These are phyloP conservation scores for Gobiocypris rarus DNA, from an alignment of 2,113 vertebrate species.

Conservation along the genomic window DNA sequence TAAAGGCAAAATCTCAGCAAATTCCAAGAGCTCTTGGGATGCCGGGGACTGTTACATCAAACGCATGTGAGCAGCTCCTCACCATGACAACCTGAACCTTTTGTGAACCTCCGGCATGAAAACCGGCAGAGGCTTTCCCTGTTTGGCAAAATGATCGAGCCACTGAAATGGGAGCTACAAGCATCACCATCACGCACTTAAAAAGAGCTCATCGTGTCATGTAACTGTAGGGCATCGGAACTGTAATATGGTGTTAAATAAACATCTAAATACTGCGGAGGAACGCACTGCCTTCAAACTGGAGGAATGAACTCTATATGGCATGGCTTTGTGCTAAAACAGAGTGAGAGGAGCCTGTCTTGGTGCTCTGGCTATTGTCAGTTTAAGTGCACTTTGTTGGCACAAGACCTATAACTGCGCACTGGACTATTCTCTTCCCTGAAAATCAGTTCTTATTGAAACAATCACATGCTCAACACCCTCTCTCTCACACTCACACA, in stretches of 20 bases:
- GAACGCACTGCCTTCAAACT: neutral
- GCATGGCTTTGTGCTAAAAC: constrained; percentile 45
- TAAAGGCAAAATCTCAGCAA: constrained; percentile 14
- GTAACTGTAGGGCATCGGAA: neutral
- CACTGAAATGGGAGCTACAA: neutral
- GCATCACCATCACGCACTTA: neutral
- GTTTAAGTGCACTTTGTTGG: constrained; percentile 76
- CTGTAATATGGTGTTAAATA: neutral
- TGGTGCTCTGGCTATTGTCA: constrained; percentile 57
- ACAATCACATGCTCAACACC: neutral
- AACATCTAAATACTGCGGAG: neutral
- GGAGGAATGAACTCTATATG: neutral
- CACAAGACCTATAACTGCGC: constrained; percentile 59
- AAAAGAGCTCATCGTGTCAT: neutral
- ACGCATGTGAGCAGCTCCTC: neutral
- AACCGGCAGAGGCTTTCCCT: constrained; percentile 18
- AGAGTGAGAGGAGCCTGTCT: constrained; percentile 17
- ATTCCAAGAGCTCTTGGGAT: constrained; percentile 22
- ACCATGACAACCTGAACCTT: constrained; percentile 50
- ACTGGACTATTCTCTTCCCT: constrained; percentile 53
- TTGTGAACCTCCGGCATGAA: constrained; percentile 15
- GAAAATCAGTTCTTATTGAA: constrained; percentile 52
- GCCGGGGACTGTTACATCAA: constrained; percentile 38
- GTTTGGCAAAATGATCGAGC: constrained; percentile 25
- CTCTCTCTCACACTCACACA: neutral